phyloP scores from a whole-genome alignment of 2,888 invertebrate species.

The Leptura quadrifasciata region DNA sequence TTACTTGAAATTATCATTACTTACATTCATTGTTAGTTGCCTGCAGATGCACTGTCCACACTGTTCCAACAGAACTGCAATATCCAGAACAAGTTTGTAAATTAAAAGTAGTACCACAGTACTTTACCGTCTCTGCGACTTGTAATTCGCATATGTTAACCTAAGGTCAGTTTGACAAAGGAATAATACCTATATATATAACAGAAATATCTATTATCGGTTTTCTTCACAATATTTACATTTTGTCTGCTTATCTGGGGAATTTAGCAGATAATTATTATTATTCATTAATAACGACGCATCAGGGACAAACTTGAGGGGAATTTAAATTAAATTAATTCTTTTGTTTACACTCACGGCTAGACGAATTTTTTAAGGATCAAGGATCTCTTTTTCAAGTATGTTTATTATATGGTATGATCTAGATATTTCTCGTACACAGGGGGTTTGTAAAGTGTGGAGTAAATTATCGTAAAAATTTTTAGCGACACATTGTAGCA shows the following conservation, averaged over 20 bases:
- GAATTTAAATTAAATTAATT: background rate
- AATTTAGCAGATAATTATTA: too few relatives aligned
- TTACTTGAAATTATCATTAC: slow-evolving; percentile 9
- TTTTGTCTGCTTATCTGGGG: background rate
- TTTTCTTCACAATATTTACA: background rate
- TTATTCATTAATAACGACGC: too few relatives aligned
- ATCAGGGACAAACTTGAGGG: background rate
- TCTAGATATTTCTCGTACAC: background rate
- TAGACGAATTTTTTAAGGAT: background rate
- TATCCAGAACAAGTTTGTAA: background rate
- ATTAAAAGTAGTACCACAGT: background rate
- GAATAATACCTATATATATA: slow-evolving; percentile 16
- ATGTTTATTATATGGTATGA: background rate
- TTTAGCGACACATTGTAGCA: too few relatives aligned
- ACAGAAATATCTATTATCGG: slow-evolving; percentile 16
- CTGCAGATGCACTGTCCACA: background rate
- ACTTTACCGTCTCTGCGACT: background rate
- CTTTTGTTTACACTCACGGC: background rate
- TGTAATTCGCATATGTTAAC: background rate
- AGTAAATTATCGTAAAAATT: too few relatives aligned
- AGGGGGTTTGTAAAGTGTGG: too few relatives aligned
- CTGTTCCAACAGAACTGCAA: background rate
- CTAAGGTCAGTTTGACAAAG: slow-evolving; percentile 8
- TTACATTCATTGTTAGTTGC: background rate
- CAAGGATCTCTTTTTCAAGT: background rate